Conservation (phyloP, 2,888 invertebrate species). For the Leuctra nigra region DNA sequence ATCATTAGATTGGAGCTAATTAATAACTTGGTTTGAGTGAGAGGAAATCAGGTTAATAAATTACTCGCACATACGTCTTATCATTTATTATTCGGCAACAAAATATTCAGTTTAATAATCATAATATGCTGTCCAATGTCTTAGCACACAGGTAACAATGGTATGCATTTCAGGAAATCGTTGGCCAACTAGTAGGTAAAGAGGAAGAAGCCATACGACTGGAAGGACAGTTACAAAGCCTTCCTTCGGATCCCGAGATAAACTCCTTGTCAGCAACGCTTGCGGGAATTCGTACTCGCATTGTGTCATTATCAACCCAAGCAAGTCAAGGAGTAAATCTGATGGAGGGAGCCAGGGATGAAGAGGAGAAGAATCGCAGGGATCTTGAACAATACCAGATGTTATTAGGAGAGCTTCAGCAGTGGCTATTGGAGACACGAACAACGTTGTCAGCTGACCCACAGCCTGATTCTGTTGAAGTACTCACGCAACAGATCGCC, state of each 20-base stretch:
- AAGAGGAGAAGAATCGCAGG: constrained; percentile 46
- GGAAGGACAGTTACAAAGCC: constrained; percentile 53
- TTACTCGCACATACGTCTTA: too few relatives aligned
- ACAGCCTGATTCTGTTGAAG: constrained; percentile 2
- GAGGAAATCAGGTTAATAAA: too few relatives aligned
- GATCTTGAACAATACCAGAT: constrained; percentile 49
- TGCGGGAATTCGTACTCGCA: constrained; percentile 54
- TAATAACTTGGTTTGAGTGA: too few relatives aligned
- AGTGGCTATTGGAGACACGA: constrained; percentile 43
- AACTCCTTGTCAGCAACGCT: constrained; percentile 50
- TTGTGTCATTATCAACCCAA: constrained; percentile 58
- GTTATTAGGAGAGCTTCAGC: constrained; percentile 48
- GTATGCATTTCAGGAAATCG: too few relatives aligned
- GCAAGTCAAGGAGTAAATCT: constrained; percentile 58
- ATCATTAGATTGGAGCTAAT: too few relatives aligned
- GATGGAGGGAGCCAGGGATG: constrained; percentile 46
- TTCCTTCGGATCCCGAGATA: constrained; percentile 59
- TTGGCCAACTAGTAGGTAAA: constrained; percentile 59
- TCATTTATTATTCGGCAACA: too few relatives aligned
- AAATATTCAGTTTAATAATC: too few relatives aligned
- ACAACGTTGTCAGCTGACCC: constrained; percentile 35
- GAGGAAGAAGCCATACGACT: constrained; percentile 58
- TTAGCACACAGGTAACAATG: too few relatives aligned
- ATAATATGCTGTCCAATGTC: too few relatives aligned
- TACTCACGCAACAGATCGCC: constrained; percentile 21